Evolutionary conservation across 2,113 vertebrate species (phyloP).

Genomic region (Corythaeola cristata): DNA sequence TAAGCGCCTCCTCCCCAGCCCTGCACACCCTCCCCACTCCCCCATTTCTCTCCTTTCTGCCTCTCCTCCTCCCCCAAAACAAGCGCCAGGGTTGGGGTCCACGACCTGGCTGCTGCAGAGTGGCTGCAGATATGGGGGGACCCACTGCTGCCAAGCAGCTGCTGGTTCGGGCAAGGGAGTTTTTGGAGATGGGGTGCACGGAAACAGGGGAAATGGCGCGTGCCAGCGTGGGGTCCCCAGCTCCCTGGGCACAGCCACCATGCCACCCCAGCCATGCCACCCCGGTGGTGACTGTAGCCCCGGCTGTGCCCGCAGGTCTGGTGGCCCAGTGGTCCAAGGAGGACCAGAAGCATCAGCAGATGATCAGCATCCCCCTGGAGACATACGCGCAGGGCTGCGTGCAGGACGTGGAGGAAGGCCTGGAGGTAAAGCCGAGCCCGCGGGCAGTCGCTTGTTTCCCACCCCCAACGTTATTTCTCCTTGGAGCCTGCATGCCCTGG

Average conservation of each 20-base stretch:
- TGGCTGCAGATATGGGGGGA: too few relatives aligned
- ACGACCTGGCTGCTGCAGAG: too few relatives aligned
- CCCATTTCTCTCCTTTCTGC: neutral
- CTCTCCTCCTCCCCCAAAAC: neutral
- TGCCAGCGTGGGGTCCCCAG: neutral
- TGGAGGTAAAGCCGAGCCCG: conserved; percentile 76
- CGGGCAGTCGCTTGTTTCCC: fast-evolving
- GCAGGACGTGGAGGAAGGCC: conserved; percentile 84
- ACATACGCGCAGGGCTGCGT: conserved; percentile 83
- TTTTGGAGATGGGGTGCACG: neutral
- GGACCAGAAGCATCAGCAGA: conserved; percentile 66
- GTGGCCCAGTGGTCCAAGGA: conserved; percentile 80
- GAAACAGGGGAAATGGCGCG: neutral
- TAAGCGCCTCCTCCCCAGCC: conserved; percentile 61
- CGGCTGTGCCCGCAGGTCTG: conserved; percentile 75
- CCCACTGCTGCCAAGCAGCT: fast-evolving
- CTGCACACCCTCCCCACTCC: fast-evolving
- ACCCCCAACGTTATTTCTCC: neutral
- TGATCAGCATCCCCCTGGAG: conserved; percentile 85
- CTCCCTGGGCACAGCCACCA: neutral
- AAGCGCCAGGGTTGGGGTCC: neutral
- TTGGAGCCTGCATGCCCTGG: neutral
- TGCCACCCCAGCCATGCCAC: too few relatives aligned
- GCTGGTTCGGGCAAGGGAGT: neutral
- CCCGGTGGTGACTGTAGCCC: neutral